Base-by-base conservation (phyloP, 1,140 invertebrate genomes). In the Papilio xuthus region DNA sequence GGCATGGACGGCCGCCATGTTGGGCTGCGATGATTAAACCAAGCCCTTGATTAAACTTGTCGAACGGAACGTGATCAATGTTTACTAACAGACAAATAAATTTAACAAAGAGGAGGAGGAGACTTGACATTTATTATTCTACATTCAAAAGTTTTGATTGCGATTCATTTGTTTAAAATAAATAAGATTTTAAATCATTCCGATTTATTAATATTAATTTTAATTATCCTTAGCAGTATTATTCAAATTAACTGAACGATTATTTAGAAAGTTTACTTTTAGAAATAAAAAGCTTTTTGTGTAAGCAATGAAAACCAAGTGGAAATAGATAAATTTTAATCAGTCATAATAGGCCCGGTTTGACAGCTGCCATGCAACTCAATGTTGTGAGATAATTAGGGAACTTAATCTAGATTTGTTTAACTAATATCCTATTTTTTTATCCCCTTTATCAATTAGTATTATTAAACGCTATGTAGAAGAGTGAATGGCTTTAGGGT, bases 41-140 rank as follows among this genome's bases (percentile, higher is more conserved):
- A 13, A 23, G 50, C 73, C 53, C 73, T 76, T 76, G 53, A 76
- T 76, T 76, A 76, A 76, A 76, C 73, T 37, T 32, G 53, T 76
- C n/a, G 50, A 76, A 60, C 73, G n/a, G 53, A 76, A 63, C 28
- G 50, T 76, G 73, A 76, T 76, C 47, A 74, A 74, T 74, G 72
- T 74, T 32, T 56, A 74, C 72, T 50, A 74, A 74, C 72, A 74
- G 23, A 47, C 72, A 56, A 74, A 73, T 42, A 47, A 73, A 53
- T 18, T 53, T 47, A 56, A 74, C 44, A 74, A 74, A 50, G 47
- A 18, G 26, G 13, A 42, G 42, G 47, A 18, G 26, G 13, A 42
- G 42, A 50, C 37, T 15, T 63, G 26, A 4, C 60, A 28, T 63
- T 26, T 10, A 26, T 28, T 28, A 12, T 63, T 63, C 60, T 18